These are phyloP conservation scores for Proteles cristata DNA, from an alignment of 2,113 vertebrate genomes.

Conservation along the genomic window DNA sequence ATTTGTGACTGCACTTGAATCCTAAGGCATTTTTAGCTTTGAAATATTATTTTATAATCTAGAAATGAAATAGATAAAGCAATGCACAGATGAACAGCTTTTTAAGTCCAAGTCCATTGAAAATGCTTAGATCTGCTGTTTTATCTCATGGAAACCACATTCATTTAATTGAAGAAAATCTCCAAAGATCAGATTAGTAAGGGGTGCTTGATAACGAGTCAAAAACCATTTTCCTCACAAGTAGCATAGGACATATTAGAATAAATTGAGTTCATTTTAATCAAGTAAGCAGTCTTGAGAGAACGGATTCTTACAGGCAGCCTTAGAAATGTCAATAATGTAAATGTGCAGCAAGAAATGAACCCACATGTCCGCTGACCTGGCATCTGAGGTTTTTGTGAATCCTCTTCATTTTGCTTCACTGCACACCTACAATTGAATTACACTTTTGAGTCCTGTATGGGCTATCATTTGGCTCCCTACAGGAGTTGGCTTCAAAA, in stretches of 20 bases:
- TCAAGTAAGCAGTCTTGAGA: slow-evolving; percentile 45
- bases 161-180: slow-evolving; percentile 71
- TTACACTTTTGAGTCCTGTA: not conserved
- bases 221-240: slow-evolving; percentile 57
- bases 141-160: slow-evolving; percentile 63
- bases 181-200: slow-evolving; percentile 62
- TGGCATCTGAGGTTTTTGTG: not conserved
- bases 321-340: slow-evolving; percentile 52
- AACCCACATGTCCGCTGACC: not conserved
- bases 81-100: slow-evolving; percentile 42
- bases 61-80: slow-evolving; percentile 65
- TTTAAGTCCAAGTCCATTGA: slow-evolving; percentile 54
- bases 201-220: slow-evolving; percentile 54
- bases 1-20: slow-evolving; percentile 53
- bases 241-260: slow-evolving; percentile 54
- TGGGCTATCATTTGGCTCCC: not conserved
- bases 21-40: slow-evolving; percentile 43
- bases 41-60: slow-evolving; percentile 71
- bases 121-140: slow-evolving; percentile 68
- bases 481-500: not conserved
- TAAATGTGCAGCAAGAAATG: slow-evolving; percentile 51
- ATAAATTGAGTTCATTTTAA: slow-evolving; percentile 64
- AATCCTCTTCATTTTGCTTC: not conserved
- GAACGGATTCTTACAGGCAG: slow-evolving; percentile 1
- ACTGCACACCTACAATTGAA: not conserved